Conservation (phyloP, 2,113 vertebrate species). For the Erythrolamprus reginae region DNA sequence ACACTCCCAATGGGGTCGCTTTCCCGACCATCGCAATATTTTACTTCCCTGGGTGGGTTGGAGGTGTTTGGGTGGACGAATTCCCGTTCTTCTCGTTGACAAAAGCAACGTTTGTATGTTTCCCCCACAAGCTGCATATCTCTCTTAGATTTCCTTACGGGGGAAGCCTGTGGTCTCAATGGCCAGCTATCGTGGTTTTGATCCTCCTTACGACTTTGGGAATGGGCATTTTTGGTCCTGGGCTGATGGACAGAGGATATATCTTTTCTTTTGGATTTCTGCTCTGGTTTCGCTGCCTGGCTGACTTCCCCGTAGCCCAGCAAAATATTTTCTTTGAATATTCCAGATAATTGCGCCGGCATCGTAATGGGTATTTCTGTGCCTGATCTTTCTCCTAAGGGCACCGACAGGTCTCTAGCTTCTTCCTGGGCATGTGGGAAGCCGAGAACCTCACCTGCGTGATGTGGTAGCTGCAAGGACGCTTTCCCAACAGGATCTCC, state of each 20-base stretch:
- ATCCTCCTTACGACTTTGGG: not conserved
- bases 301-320: not conserved
- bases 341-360: not conserved
- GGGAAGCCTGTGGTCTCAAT: not conserved
- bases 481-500: not conserved
- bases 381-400: not conserved
- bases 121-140: not conserved
- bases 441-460: not conserved
- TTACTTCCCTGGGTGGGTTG: not conserved
- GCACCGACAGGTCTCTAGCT: too few relatives aligned
- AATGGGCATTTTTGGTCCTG: not conserved
- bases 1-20: not conserved
- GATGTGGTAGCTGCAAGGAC: too few relatives aligned
- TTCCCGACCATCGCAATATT: not conserved
- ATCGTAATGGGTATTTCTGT: not conserved
- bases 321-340: not conserved
- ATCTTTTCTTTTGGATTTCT: not conserved
- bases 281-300: not conserved
- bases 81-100: not conserved
- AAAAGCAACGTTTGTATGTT: not conserved
- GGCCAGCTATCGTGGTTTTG: not conserved
- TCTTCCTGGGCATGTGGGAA: not conserved
- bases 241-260: not conserved
- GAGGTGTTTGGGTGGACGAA: not conserved
- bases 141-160: not conserved